Base-by-base conservation (phyloP, 1,140 invertebrate genomes). In the Cyclargus thomasi region DNA sequence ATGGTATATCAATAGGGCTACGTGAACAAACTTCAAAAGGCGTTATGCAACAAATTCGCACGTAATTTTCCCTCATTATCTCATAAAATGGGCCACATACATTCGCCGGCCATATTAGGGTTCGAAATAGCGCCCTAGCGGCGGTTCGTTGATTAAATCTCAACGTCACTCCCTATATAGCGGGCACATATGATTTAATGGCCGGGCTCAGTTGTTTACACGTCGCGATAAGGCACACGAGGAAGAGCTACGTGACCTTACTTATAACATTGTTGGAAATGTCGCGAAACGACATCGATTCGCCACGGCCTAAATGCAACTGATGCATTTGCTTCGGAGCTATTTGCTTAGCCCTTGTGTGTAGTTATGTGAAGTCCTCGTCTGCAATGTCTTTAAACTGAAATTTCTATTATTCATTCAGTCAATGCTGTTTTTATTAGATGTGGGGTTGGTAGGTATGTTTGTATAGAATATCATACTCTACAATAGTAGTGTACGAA, bases 191-290 rank as follows among this genome's bases (percentile, higher is more conserved):
- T 84, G 82, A 84, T 82, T 81, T 82, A 84, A 75, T 77, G 72
- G 69, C 74, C 77, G 77, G 75, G 76, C 78, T 74, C 73, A 72
- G 69, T 83, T 73, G 76, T 84, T 84, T 84, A 84, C 81, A 74
- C 71, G 63, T 63, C 65, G 47, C 67, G 79, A 83, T 79, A 83
- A 74, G 73, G 65, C 70, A 62, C 72, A 74, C 72, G 69, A 74
- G 76, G 76, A 80, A 76, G 55, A 59, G 55, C 53, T 59, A 59
- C 55, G 55, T 59, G 55, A 59, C 55, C 55, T 17, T 8, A 59
- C n/a, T 55, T 55, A 18, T 20, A 55, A 55, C 53, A 17, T 55
- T 18, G 18, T 20, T 55, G 53, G 5, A 18, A 55, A 47, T 47
- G 39, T 47, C 39, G 39, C 39, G 14, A 47, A 47, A 47, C 39